These are phyloP conservation scores for Pimpla rufipes DNA, from an alignment of 2,888 invertebrate species.

Conservation along the genomic window DNA sequence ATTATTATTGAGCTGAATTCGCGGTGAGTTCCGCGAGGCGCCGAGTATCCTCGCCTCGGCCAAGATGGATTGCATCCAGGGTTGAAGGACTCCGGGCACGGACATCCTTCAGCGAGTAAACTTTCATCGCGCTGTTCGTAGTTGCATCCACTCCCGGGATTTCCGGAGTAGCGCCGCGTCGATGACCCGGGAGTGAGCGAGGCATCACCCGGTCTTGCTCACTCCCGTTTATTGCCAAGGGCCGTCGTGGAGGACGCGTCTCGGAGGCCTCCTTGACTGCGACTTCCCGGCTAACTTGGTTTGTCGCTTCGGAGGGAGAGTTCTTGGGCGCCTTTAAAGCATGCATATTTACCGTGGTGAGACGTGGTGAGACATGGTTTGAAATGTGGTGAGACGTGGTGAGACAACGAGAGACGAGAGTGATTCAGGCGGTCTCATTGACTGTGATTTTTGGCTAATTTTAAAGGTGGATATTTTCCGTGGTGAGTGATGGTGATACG, in stretches of 20 bases:
- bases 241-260: not conserved
- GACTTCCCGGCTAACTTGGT: constrained; percentile 41
- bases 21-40: constrained; percentile 10
- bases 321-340: constrained; percentile 53
- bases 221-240: not conserved
- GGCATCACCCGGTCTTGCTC: not conserved
- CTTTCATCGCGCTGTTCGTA: not conserved
- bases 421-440: too few relatives aligned
- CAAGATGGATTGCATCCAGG: not conserved
- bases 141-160: not conserved
- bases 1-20: constrained; percentile 10
- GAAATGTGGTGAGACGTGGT: too few relatives aligned
- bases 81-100: too few relatives aligned
- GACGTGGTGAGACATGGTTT: too few relatives aligned
- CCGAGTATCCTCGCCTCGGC: not conserved
- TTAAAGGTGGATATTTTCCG: too few relatives aligned
- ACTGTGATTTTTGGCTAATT: too few relatives aligned
- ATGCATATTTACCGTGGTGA: not conserved
- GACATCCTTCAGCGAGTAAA: not conserved
- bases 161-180: constrained; percentile 4
- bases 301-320: constrained; percentile 11
- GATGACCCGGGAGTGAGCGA: not conserved
- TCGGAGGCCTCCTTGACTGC: not conserved
- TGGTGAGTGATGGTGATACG: too few relatives aligned
- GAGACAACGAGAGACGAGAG: too few relatives aligned